phyloP scores from a whole-genome alignment of 2,888 invertebrate genomes.

The Anarsia innoxiella region DNA sequence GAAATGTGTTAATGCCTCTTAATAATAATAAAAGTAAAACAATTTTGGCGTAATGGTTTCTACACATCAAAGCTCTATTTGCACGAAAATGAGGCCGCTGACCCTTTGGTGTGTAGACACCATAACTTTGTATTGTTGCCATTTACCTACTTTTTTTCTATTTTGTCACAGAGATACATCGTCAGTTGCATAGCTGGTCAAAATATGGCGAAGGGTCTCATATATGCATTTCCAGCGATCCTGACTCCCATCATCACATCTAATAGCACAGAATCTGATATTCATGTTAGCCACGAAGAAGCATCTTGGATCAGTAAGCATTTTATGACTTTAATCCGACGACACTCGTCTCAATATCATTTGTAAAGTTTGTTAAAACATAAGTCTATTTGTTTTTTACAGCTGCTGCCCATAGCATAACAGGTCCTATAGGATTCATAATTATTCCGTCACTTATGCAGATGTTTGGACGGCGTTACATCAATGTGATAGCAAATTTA shows the following conservation, averaged over 20 bases:
- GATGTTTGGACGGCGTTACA: slow-evolving; percentile 20
- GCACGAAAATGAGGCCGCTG: no score
- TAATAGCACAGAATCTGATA: slow-evolving; percentile 6
- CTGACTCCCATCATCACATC: slow-evolving; percentile 11
- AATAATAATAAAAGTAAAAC: no score
- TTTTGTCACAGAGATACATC: no score
- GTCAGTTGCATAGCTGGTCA: no score
- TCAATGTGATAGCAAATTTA: slow-evolving; percentile 15
- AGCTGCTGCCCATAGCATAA: slow-evolving; percentile 11
- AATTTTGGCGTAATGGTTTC: no score
- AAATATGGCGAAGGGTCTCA: slow-evolving; percentile 20
- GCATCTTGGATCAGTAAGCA: slow-evolving; percentile 15
- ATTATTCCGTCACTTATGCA: slow-evolving; percentile 21
- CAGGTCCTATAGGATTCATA: slow-evolving; percentile 16
- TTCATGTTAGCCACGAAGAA: slow-evolving; percentile 9
- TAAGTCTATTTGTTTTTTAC: slow-evolving; percentile 1
- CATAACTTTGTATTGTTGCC: no score
- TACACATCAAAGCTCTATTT: no score
- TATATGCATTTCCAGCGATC: slow-evolving; percentile 13
- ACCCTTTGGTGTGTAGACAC: no score
- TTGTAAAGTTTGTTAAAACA: neutral
- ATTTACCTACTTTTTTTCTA: no score
- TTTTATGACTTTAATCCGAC: no score
- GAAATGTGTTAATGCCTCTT: no score
- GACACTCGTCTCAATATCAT: neutral